Evolutionary conservation across 2,797 vertebrate species (phyloP).

Genomic region (Megalops cyprinoides): DNA sequence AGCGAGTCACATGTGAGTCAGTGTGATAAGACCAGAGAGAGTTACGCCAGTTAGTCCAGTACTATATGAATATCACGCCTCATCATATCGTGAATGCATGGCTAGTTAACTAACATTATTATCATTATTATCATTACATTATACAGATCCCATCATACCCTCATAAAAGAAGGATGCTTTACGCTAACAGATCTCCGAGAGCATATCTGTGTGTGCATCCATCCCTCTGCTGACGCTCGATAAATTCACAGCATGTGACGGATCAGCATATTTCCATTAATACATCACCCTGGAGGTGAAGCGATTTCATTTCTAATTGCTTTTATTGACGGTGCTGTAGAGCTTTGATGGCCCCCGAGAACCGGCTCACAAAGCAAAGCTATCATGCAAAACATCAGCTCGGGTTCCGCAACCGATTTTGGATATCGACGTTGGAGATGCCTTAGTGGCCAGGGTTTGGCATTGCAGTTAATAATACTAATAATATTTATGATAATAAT

Average conservation of each 20-base stretch:
- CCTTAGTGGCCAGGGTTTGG: too few relatives aligned
- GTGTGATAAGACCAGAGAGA: too few relatives aligned
- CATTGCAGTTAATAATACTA: too few relatives aligned
- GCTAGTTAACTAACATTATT: slow-evolving; percentile 5
- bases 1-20: too few relatives aligned
- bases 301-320: slow-evolving; percentile 54
- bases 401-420: slow-evolving; percentile 14
- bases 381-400: slow-evolving; percentile 38
- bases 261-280: slow-evolving; percentile 52
- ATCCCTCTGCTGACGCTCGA: slow-evolving; percentile 34
- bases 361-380: slow-evolving; percentile 40
- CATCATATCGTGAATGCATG: background rate
- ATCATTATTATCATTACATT: background rate
- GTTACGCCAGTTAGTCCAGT: background rate
- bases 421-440: too few relatives aligned
- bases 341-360: slow-evolving; percentile 34
- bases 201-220: background rate
- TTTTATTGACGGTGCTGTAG: slow-evolving; percentile 50
- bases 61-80: background rate
- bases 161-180: background rate
- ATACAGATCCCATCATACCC: background rate
- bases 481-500: background rate
- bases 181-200: background rate
- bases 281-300: slow-evolving; percentile 44
- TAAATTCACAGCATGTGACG: slow-evolving; percentile 33